Conservation (phyloP, 1,140 invertebrate genomes). For the Achroia grisella region DNA sequence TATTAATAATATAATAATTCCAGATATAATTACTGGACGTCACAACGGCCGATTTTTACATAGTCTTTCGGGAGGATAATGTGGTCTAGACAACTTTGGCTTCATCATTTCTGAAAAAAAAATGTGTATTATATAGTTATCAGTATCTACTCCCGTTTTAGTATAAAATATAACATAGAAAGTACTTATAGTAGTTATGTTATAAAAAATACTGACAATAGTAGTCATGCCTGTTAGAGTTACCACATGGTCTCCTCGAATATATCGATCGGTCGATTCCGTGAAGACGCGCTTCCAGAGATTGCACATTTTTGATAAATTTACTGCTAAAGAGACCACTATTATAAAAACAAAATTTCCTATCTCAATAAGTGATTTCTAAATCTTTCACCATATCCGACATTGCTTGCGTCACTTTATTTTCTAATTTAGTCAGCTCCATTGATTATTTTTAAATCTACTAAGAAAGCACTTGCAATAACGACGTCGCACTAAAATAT, state of each 20-base stretch:
- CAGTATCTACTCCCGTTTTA: no score
- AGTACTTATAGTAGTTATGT: no score
- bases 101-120: slow-evolving; percentile 63
- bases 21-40: slow-evolving; percentile 40
- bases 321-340: no score
- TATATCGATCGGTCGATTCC: slow-evolving; percentile 25
- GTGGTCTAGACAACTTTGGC: slow-evolving; percentile 38
- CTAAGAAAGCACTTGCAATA: background rate
- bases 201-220: background rate
- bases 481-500: no score
- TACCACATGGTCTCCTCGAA: slow-evolving; percentile 15
- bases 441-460: slow-evolving; percentile 14
- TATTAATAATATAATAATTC: slow-evolving; percentile 23
- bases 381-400: no score
- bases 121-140: no score
- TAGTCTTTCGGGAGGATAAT: slow-evolving; percentile 37
- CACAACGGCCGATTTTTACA: slow-evolving; percentile 54
- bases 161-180: no score
- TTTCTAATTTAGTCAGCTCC: slow-evolving; percentile 2
- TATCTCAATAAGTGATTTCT: no score
- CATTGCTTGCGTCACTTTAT: slow-evolving; percentile 8
- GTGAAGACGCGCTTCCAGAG: slow-evolving; percentile 4
- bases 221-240: background rate
- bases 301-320: no score
- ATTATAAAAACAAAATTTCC: no score